Base-by-base conservation (phyloP, 2,113 vertebrate species). In the Aythya baeri region DNA sequence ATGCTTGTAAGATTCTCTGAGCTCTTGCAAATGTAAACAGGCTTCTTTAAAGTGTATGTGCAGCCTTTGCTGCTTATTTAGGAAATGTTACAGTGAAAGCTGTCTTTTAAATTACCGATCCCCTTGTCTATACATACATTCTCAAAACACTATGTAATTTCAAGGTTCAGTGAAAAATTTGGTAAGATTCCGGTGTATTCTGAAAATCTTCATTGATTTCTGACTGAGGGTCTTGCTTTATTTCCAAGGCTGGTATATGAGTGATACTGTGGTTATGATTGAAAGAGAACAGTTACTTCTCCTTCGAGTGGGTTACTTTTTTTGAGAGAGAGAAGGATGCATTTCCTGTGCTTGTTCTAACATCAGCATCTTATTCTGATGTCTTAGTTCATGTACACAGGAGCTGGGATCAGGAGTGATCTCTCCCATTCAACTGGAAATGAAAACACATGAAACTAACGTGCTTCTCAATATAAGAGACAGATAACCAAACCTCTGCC, bases 401-500 rank as follows among this genome's bases (percentile, higher is more conserved):
- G 46, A 63, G 12, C 25, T 54, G 83, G 41, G n/a, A 44, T 77
- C 15, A n/a, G 41, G 17, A 77, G 22, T 43, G 15, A 16, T 73
- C 76, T 87, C 49, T 68, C 22, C 32, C 6, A 1, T 78, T 91
- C 32, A 77, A 8, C 31, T 86, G 23, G 61, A 86, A 72, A 58
- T 17, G n/a, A 0, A 0, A 79, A 65, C 4, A 10, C 4, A 2
- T 88, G 32, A 66, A 58, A n/a, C 34, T 2, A n/a, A 21, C 4
- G 18, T 73, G 17, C 63, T 88, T 88, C 17, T 90, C 38, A 57
- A 6, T 13, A 38, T 26, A 31, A 3, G 17, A 18, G 80, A 26
- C 54, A 66, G 32, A 8, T 58, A 57, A 50, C 0, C 12, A 27
- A 65, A 46, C 34, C 14, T 93, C 26, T 93, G 59, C 50, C 61